Base-by-base conservation (phyloP, 2,113 vertebrate species). In the Bungarus multicinctus region DNA sequence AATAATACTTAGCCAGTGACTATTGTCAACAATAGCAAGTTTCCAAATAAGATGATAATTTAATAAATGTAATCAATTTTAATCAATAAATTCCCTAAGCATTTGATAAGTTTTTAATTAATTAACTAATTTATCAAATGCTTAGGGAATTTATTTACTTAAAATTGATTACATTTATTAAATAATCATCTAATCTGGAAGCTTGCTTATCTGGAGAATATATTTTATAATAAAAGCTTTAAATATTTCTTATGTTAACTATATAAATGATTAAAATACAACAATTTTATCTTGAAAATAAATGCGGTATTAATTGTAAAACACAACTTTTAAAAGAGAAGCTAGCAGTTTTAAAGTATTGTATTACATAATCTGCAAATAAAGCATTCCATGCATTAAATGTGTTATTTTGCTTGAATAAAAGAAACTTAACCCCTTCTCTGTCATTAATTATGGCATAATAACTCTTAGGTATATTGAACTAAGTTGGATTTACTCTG, bases 381-480 rank as follows among this genome's bases (percentile, higher is more conserved):
- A 74, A 69, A 90, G 43, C 93, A 89, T 91, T 91, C 94, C 47
- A 60, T 88, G 93, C 50, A 54, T 11, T 34, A 43, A 55, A 89
- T 96, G 43, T 96, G 39, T 45, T 39, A 93, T 87, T 95, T 94
- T 96, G 54, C 92, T 87, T 95, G 93, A 96, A 93, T 89, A 89
- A 95, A 81, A 81, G 74, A 81, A 81, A 39, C 74, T 94, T 95
- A 54, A 88, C 20, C 3, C 1, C 39, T n/a, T 25, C 30, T 25
- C 45, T 93, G 90, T 91, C 74, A 57, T 90, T 95, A 88, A 90
- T 95, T 90, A 53, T 34, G 3, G 92, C 86, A 92, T 95, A 94
- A 92, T 95, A 94, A 95, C 64, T 94, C 94, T 95, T 94, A 86
- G 23, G 94, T 92, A 94, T 96, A 92, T 95, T 89, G 87, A 96